A percentile compares a stretch with the other conserved stretches of the same genome.
Conservation (phyloP, 2,797 vertebrate species). For the Masticophis lateralis region DNA sequence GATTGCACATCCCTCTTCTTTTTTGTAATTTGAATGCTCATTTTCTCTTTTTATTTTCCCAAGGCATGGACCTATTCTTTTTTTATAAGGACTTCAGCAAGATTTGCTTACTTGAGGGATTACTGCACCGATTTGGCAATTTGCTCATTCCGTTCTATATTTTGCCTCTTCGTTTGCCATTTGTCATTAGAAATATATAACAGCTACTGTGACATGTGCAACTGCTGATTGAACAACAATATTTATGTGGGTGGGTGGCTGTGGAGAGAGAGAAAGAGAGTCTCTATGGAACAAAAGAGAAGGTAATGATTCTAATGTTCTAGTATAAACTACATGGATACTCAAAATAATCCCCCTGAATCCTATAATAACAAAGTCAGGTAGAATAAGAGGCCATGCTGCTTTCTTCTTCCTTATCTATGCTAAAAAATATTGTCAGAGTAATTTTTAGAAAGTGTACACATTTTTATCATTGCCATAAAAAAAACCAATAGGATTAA, state of each 20-base stretch:
- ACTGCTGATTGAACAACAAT: background rate
- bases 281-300: background rate
- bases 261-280: background rate
- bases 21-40: background rate
- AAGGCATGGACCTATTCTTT: background rate
- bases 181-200: background rate
- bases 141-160: background rate
- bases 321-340: background rate
- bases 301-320: background rate
- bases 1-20: background rate
- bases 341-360: background rate
- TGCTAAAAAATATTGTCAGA: background rate
- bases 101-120: background rate
- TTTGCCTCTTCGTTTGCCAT: background rate
- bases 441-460: background rate
- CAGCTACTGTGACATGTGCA: background rate
- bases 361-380: background rate
- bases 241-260: background rate
- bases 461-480: background rate
- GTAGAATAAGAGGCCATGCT: background rate
- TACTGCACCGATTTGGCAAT: background rate
- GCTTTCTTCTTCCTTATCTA: background rate
- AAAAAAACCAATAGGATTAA: background rate
- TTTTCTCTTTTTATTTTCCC: background rate
- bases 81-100: background rate